Evolutionary conservation across 2,888 invertebrate species (phyloP).

Genomic region (Tetropium fuscum): DNA sequence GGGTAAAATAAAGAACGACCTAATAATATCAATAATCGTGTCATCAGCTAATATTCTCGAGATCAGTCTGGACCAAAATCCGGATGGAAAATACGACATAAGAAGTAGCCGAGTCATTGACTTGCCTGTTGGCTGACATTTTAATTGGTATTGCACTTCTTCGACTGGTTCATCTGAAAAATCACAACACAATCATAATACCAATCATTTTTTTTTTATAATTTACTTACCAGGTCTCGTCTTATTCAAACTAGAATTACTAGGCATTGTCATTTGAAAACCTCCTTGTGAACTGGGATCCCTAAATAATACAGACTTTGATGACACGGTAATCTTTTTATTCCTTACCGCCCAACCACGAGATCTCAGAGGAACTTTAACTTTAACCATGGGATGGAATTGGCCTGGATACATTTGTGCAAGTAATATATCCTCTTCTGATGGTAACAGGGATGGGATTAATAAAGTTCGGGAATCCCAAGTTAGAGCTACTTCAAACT

Average conservation of each 20-base stretch:
- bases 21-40: constrained; percentile 82
- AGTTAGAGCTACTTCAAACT: constrained; percentile 96
- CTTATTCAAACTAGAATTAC: constrained; percentile 38
- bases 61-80: constrained; percentile 96
- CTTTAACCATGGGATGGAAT: constrained; percentile 64
- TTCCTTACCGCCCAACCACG: constrained; percentile 75
- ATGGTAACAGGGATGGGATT: constrained; percentile 92
- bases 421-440: constrained; percentile 75
- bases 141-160: constrained; percentile 54
- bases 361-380: constrained; percentile 73
- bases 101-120: constrained; percentile 83
- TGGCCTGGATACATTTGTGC: constrained; percentile 64
- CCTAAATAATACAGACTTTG: constrained; percentile 64
- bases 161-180: constrained; percentile 51
- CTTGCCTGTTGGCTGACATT: constrained; percentile 69
- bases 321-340: constrained; percentile 70
- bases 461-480: constrained; percentile 94
- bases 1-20: constrained; percentile 78
- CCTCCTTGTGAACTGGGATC: constrained; percentile 56
- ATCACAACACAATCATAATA: too few species aligned
- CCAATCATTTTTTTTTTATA: too few species aligned
- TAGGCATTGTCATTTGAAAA: constrained; percentile 62
- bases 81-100: constrained; percentile 97
- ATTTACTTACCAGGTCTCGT: too few species aligned
- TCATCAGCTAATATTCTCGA: constrained; percentile 93